Evolutionary conservation across 2,888 invertebrate genomes (phyloP), one percentile per base, ranked within the genome.

Genomic region (Dilophus febrilis): DNA sequence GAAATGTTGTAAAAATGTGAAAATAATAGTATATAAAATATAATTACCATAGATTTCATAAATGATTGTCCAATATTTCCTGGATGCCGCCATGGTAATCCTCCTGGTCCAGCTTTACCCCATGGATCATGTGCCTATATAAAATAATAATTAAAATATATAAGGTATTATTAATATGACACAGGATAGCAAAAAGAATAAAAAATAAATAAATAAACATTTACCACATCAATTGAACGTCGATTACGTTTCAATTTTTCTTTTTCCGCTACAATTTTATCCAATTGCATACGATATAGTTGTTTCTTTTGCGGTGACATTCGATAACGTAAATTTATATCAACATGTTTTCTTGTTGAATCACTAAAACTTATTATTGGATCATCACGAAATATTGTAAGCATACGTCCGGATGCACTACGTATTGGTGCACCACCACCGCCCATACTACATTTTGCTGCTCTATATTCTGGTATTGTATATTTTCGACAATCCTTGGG

Each of bases 1-100:
- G n/a, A 22, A 22, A 22, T 22, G 4, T 6, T 22, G 22, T 6
- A 22, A 22, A 22, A 22, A 6, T 22, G 22, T 22, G 4, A n/a
- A n/a, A n/a, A 14, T 13, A 31, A 31, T 17, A 17, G 17, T 17
- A 33, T 8, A 16, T n/a, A 35, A 38, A 30, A 29, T 33, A 26
- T 26, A 57, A 59, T 54, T 70, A 82, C 82, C 79, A 84, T 69
- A 48, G 83, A 83, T 58, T 77, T 73, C 51, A 77, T 72, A 66
- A 84, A 83, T 61, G 77, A 72, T 50, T 71, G 62, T 52, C 82
- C 83, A 52, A 79, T 67, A 54, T 73, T 65, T 51, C 73, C 71
- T 44, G 78, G 80, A 61, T 76, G 73, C 53, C 82, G 71, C 83
- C 83, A 82, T 47, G 71, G 70, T 40, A 67, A 65, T 45, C 82